Conservation (phyloP, 2,797 vertebrate genomes). For the Danio albolineatus region DNA sequence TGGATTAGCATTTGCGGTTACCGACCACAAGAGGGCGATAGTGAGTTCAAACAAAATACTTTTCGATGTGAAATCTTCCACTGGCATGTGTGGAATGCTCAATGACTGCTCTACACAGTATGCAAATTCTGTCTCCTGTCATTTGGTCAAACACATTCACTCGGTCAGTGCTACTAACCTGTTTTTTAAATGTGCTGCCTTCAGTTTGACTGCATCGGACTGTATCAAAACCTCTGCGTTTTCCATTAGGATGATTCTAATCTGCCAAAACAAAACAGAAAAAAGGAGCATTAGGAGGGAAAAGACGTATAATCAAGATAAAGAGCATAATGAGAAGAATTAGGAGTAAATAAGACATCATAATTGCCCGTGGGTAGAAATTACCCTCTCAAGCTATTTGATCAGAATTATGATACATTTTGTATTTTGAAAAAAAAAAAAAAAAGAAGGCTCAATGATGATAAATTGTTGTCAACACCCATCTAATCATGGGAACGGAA, state of each 20-base stretch:
- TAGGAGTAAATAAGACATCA: not conserved
- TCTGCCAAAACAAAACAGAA: conserved; percentile 63
- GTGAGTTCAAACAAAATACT: not conserved
- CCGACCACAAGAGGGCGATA: conserved; percentile 3
- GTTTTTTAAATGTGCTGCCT: conserved; percentile 69
- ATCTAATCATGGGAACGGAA: conserved; percentile 31
- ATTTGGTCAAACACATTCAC: not conserved
- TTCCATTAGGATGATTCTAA: conserved; percentile 73
- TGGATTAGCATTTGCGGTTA: not conserved
- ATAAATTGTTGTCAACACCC: conserved; percentile 23
- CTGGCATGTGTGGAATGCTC: not conserved
- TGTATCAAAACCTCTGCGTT: conserved; percentile 75
- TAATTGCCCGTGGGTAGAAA: conserved; percentile 1
- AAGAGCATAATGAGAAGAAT: not conserved
- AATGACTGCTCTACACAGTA: not conserved
- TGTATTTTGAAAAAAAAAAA: no score
- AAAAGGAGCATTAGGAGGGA: not conserved
- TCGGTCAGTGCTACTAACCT: conserved; percentile 69
- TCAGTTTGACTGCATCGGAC: conserved; percentile 72
- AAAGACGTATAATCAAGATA: not conserved
- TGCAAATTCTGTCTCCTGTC: not conserved
- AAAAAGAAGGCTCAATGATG: not conserved
- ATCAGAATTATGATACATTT: not conserved
- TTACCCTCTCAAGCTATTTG: not conserved
- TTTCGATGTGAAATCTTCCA: conserved; percentile 3